Evolutionary conservation across 2,888 invertebrate genomes (phyloP).

Genomic region (Philhelius pedissequus): DNA sequence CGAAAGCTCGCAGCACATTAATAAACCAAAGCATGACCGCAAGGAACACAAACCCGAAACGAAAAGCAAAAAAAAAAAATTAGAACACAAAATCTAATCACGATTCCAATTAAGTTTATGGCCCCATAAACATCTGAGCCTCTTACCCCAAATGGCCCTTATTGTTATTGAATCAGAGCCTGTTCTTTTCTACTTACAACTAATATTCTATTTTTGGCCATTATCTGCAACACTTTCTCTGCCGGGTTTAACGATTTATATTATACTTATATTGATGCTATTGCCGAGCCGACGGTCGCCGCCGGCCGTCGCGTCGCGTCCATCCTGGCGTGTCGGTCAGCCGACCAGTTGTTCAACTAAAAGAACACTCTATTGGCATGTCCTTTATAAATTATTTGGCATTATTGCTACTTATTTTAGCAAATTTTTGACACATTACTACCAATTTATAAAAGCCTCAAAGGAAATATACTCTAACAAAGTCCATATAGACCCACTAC

Average conservation of each 20-base stretch:
- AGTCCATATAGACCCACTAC: neutral
- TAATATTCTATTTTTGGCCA: conserved; percentile 26
- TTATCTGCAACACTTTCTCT: conserved; percentile 14
- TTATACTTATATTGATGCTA: neutral
- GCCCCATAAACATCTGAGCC: conserved; percentile 30
- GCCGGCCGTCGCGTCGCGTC: too few relatives aligned
- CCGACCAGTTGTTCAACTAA: neutral
- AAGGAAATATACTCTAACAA: neutral
- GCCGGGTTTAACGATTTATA: neutral
- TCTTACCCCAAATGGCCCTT: conserved; percentile 6
- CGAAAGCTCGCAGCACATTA: neutral
- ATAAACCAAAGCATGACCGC: neutral
- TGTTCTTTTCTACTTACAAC: neutral
- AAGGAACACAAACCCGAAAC: neutral
- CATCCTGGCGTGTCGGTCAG: neutral
- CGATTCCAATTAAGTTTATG: conserved; percentile 27
- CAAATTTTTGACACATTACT: conserved; percentile 66
- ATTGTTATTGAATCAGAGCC: conserved; percentile 28
- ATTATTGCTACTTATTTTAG: conserved; percentile 57
- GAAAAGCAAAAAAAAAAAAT: neutral
- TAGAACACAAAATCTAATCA: neutral
- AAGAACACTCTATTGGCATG: neutral
- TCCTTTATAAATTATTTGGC: conserved; percentile 42
- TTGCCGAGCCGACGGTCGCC: too few relatives aligned
- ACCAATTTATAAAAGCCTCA: conserved; percentile 41